Conservation (phyloP, 2,113 vertebrate genomes). For the Gymnogyps californianus region DNA sequence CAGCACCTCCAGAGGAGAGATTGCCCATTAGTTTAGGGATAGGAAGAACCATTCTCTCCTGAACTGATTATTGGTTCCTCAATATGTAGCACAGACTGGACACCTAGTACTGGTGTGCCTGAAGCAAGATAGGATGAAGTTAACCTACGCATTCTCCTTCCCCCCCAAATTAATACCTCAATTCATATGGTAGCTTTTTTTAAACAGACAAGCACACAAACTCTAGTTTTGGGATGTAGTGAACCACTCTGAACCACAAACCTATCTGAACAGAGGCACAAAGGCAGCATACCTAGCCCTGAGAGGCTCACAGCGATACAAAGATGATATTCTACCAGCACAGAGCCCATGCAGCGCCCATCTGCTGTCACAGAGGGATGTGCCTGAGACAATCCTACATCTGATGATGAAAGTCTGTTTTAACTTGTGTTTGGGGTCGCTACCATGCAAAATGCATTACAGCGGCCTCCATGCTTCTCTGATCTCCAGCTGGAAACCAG, state of each 20-base stretch:
- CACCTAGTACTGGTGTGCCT: background rate
- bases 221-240: background rate
- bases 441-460: background rate
- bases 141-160: background rate
- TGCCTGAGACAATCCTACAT: background rate
- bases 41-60: background rate
- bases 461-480: background rate
- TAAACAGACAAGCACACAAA: background rate
- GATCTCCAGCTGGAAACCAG: slow-evolving; percentile 13
- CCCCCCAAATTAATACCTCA: background rate
- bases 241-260: background rate
- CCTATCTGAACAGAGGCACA: background rate
- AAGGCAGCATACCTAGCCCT: background rate
- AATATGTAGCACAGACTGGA: background rate
- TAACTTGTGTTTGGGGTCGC: background rate
- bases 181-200: background rate
- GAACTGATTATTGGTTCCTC: background rate
- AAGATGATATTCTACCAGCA: background rate
- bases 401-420: background rate
- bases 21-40: rapidly evolving
- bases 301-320: background rate
- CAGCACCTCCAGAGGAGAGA: background rate
- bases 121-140: background rate
- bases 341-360: background rate
- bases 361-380: background rate